Evolutionary conservation across 2,113 vertebrate genomes (phyloP).

Genomic region (Rattus rattus): DNA sequence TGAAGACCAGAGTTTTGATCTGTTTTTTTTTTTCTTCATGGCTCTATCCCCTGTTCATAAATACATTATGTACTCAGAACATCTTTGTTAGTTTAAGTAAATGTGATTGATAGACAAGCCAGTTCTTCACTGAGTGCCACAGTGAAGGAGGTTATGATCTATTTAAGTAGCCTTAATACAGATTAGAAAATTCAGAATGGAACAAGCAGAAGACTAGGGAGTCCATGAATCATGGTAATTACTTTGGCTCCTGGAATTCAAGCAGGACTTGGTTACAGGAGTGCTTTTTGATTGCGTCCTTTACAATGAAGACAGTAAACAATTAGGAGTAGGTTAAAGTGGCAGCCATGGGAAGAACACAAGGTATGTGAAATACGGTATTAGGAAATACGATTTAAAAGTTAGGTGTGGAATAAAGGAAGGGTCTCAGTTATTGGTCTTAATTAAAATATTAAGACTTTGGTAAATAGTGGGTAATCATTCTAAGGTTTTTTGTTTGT

Average conservation of each 20-base stretch:
- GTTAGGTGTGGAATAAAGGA: not conserved
- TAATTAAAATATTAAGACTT: not conserved
- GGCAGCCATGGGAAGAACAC: not conserved
- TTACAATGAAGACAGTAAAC: not conserved
- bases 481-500: not conserved
- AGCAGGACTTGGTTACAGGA: not conserved
- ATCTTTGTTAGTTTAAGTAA: not conserved
- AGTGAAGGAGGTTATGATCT: not conserved
- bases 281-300: not conserved
- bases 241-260: not conserved
- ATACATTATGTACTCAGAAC: not conserved
- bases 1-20: not conserved
- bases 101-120: not conserved
- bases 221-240: not conserved
- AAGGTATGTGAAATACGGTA: not conserved
- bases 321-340: not conserved
- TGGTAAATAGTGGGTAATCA: not conserved
- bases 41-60: not conserved
- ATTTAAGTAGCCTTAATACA: not conserved
- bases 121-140: not conserved
- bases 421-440: not conserved
- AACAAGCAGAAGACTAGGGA: not conserved
- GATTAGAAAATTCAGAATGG: not conserved
- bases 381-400: slow-evolving; percentile 1
- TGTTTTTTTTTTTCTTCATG: not conserved